Conservation (phyloP, 2,888 invertebrate species). For the Ichneumoninae sp. region DNA sequence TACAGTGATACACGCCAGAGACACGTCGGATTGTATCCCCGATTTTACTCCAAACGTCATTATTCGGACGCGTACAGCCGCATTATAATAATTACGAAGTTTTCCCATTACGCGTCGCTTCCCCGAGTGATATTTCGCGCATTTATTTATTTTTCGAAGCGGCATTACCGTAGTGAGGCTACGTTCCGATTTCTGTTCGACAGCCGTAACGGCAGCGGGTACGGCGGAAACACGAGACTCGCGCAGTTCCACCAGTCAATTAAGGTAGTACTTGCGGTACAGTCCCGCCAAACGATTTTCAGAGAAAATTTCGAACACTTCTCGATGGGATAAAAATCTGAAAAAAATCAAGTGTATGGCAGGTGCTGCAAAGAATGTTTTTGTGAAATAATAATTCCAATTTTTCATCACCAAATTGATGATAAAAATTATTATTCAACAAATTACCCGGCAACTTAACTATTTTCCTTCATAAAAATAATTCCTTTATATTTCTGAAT, state of each 20-base stretch:
- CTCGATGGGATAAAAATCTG: too few species aligned
- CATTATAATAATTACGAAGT: neutral
- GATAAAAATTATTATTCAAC: too few species aligned
- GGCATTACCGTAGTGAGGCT: neutral
- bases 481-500: too few species aligned
- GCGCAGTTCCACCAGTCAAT: slow-evolving; percentile 2
- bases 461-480: too few species aligned
- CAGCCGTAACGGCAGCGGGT: neutral
- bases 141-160: neutral
- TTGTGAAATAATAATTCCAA: too few species aligned
- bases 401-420: too few species aligned
- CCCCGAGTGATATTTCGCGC: neutral
- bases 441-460: too few species aligned
- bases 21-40: neutral
- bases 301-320: too few species aligned
- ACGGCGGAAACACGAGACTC: neutral
- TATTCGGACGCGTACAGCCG: neutral
- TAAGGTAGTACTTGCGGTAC: neutral
- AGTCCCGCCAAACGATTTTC: too few species aligned
- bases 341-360: too few species aligned
- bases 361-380: too few species aligned
- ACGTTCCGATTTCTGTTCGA: neutral
- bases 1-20: neutral
- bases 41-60: neutral
- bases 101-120: neutral